Conservation (phyloP, 1,140 invertebrate genomes). For the Pristionchus pacificus region DNA sequence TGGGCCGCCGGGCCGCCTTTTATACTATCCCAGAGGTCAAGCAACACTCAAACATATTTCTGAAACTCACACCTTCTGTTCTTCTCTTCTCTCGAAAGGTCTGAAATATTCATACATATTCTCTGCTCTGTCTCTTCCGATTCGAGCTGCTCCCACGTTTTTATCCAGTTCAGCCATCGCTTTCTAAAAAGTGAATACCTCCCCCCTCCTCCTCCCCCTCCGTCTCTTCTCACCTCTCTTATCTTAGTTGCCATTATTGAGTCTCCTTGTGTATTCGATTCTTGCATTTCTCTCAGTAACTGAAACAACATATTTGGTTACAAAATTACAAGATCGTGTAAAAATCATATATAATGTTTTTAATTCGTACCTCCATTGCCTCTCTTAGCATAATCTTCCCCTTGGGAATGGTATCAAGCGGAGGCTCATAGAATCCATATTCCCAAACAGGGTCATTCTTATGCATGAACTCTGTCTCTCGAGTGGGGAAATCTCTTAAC, state of each 20-base stretch:
- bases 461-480: conserved; percentile 32
- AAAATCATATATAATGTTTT: neutral
- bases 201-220: neutral
- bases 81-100: conserved; percentile 30
- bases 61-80: conserved; percentile 38
- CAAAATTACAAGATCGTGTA: conserved; percentile 3
- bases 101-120: conserved; percentile 38
- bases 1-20: too few relatives aligned
- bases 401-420: conserved; percentile 32
- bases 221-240: conserved; percentile 4
- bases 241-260: neutral
- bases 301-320: conserved; percentile 7
- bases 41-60: too few relatives aligned
- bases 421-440: conserved; percentile 37
- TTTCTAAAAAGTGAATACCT: neutral
- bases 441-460: conserved; percentile 36
- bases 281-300: conserved; percentile 13
- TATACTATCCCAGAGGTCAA: too few relatives aligned
- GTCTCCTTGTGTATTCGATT: neutral
- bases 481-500: conserved; percentile 35
- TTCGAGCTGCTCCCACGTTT: conserved; percentile 9
- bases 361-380: conserved; percentile 27
- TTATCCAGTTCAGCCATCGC: neutral
- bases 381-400: conserved; percentile 33
- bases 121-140: conserved; percentile 27